A percentile compares a stretch with the other conserved stretches of the same genome.
Evolutionary conservation across 2,888 invertebrate species (phyloP).

Genomic region (Boloria euphrosyne): DNA sequence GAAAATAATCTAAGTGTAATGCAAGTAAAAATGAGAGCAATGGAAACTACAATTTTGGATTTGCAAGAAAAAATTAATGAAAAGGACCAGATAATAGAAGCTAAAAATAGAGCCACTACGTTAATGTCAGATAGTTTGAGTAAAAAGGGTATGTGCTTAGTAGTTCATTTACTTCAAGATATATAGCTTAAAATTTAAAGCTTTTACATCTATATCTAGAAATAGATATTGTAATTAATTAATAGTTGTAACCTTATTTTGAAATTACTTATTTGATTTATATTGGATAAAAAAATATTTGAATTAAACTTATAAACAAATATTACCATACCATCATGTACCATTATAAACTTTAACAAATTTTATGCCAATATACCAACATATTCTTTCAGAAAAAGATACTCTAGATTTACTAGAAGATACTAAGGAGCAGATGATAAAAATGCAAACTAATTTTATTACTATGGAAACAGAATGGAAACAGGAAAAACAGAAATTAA

Average conservation of each 20-base stretch:
- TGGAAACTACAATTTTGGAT: conserved; percentile 90
- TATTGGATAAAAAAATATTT: too few relatives aligned
- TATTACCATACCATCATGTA: too few relatives aligned
- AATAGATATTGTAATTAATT: neutral
- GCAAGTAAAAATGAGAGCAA: conserved; percentile 79
- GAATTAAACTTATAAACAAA: too few relatives aligned
- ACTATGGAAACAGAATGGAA: conserved; percentile 87
- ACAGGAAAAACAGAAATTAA: conserved; percentile 83
- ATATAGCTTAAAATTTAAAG: too few relatives aligned
- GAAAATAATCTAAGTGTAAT: conserved; percentile 69
- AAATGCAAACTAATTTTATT: conserved; percentile 90
- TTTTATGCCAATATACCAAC: too few relatives aligned
- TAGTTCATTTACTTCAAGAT: neutral
- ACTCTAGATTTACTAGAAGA: conserved; percentile 89
- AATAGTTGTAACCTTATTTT: neutral
- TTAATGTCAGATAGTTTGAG: conserved; percentile 88
- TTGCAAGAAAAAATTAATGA: conserved; percentile 91
- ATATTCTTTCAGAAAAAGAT: conserved; percentile 81
- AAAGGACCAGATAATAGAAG: conserved; percentile 91
- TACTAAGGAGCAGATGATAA: conserved; percentile 89
- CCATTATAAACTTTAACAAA: too few relatives aligned
- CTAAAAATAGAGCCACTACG: conserved; percentile 89
- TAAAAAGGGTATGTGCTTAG: conserved; percentile 75
- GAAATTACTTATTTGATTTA: neutral
- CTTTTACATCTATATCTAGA: too few relatives aligned